These are phyloP conservation scores for Phaethon lepturus DNA, from an alignment of 2,113 vertebrate genomes.

Conservation along the genomic window DNA sequence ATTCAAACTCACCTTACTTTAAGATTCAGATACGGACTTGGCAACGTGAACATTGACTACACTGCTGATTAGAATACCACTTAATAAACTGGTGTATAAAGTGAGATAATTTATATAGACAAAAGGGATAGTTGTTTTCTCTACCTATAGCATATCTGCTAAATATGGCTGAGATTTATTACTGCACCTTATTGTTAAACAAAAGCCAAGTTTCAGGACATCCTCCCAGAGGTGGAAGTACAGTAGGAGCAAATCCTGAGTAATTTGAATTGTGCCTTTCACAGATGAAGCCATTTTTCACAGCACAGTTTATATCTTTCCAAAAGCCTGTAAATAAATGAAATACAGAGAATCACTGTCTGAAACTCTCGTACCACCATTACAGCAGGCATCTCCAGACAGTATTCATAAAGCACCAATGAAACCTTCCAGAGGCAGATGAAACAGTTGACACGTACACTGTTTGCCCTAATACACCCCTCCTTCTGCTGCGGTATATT, in stretches of 20 bases:
- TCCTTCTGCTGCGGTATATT: not conserved
- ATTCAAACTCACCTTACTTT: not conserved
- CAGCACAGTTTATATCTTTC: constrained; percentile 92
- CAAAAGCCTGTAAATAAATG: constrained; percentile 80
- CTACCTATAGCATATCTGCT: not conserved
- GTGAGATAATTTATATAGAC: not conserved
- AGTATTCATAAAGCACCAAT: not conserved
- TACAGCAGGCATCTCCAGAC: not conserved
- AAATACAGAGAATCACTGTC: not conserved
- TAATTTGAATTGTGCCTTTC: constrained; percentile 84
- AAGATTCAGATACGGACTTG: not conserved
- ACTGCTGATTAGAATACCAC: not conserved
- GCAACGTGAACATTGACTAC: not conserved
- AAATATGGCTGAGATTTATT: not conserved
- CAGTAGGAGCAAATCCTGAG: constrained; percentile 76
- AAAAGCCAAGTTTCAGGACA: constrained; percentile 86
- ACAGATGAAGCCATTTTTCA: constrained; percentile 86
- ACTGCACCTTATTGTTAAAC: constrained; percentile 85
- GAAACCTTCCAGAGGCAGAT: not conserved
- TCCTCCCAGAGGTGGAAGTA: constrained; percentile 70
- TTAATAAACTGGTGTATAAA: not conserved
- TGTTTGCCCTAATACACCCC: not conserved
- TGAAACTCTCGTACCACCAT: not conserved
- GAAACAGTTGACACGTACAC: not conserved
- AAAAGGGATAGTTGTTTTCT: not conserved